Evolutionary conservation across 1,140 invertebrate species (phyloP).

Genomic region (Drosophila grimshawi): DNA sequence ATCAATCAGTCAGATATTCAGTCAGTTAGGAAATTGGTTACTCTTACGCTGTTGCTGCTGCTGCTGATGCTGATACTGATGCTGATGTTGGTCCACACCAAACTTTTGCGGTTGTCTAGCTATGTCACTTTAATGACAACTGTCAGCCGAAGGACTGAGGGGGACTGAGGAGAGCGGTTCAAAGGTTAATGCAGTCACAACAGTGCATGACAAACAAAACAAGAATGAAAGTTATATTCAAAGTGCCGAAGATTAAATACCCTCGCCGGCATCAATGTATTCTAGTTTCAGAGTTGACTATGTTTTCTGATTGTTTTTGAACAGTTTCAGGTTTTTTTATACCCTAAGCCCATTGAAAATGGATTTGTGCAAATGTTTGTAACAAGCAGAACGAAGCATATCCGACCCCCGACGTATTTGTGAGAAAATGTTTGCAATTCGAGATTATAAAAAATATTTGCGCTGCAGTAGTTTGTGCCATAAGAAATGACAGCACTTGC

Average conservation of each 20-base stretch:
- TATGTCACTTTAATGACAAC: conserved; percentile 44
- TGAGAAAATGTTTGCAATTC: too few relatives aligned
- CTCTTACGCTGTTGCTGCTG: not conserved
- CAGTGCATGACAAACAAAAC: conserved; percentile 7
- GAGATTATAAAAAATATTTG: too few relatives aligned
- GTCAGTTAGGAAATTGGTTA: conserved; percentile 1
- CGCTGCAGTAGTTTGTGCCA: not conserved
- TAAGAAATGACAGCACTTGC: conserved; percentile 21
- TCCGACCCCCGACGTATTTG: too few relatives aligned
- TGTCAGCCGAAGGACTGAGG: conserved; percentile 4
- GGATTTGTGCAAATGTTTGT: too few relatives aligned
- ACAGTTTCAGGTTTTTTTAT: too few relatives aligned
- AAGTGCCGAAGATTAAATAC: not conserved
- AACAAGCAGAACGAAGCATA: too few relatives aligned
- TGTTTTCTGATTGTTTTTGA: too few relatives aligned
- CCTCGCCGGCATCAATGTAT: not conserved
- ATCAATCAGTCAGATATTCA: conserved; percentile 1
- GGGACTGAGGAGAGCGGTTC: not conserved
- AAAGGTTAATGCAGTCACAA: conserved; percentile 37
- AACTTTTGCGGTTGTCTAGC: conserved; percentile 2
- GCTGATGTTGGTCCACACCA: not conserved
- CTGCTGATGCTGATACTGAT: not conserved
- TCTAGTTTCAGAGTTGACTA: too few relatives aligned
- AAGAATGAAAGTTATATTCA: not conserved
- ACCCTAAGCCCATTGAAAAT: too few relatives aligned